Conservation (phyloP, 2,113 vertebrate species). For the Laticauda colubrina region DNA sequence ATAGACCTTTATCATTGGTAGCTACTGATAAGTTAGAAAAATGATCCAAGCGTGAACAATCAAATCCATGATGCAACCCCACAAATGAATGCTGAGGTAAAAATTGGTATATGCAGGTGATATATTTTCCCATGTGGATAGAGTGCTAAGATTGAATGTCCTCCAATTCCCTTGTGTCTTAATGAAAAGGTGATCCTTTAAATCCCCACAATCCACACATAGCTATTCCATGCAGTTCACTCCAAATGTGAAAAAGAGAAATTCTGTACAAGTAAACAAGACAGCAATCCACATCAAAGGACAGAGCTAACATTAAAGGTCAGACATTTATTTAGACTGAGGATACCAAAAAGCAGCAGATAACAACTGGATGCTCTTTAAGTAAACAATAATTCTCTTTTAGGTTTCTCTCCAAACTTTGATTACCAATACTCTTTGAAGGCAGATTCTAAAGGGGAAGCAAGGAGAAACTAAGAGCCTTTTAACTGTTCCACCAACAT, state of each 20-base stretch:
- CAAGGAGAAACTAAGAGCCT: background rate
- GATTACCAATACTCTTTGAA: constrained; percentile 22
- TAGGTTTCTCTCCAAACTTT: background rate
- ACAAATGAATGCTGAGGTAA: background rate
- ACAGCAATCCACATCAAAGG: background rate
- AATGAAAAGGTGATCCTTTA: background rate
- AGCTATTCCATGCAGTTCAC: background rate
- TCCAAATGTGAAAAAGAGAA: background rate
- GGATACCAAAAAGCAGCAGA: background rate
- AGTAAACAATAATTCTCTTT: background rate
- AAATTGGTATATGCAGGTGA: background rate
- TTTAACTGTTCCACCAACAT: background rate
- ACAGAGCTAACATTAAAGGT: background rate
- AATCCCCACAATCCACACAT: background rate
- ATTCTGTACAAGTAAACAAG: background rate
- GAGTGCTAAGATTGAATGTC: background rate
- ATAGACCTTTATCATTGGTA: background rate
- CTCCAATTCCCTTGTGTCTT: background rate
- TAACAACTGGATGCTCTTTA: background rate
- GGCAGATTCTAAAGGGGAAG: background rate
- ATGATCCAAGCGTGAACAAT: background rate
- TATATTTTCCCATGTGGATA: background rate
- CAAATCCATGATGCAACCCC: background rate
- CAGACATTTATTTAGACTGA: background rate
- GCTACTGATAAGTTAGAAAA: background rate